Evolutionary conservation across 1,140 invertebrate genomes (phyloP).

Genomic region (Lordiphosa stackelbergi): DNA sequence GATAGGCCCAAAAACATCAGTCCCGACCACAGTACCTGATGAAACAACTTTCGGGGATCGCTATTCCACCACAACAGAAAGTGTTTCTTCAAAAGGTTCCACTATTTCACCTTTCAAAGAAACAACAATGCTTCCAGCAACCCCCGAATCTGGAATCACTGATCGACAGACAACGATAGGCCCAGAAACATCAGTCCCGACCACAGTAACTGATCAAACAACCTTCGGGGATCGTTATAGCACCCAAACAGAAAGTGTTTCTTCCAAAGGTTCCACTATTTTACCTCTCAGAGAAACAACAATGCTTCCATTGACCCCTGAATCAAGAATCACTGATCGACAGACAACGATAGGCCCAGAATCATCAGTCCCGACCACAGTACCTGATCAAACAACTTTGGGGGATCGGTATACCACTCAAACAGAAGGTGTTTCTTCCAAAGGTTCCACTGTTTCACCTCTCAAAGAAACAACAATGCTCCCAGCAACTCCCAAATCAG

Average conservation of each 20-base stretch:
- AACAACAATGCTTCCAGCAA: too few relatives aligned
- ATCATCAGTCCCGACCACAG: too few relatives aligned
- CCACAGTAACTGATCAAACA: background rate
- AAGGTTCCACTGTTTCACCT: background rate
- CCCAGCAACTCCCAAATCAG: background rate
- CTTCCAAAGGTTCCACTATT: background rate
- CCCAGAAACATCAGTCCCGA: background rate
- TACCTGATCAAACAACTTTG: too few relatives aligned
- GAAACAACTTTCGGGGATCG: background rate
- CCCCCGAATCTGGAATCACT: too few relatives aligned
- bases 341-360: too few relatives aligned
- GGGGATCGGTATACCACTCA: too few relatives aligned
- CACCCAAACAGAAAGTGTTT: background rate
- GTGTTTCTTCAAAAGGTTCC: background rate
- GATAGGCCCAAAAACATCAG: background rate
- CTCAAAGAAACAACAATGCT: background rate
- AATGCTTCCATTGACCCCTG: too few relatives aligned
- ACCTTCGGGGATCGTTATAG: background rate
- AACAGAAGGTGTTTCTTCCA: too few relatives aligned
- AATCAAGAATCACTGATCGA: too few relatives aligned
- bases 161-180: conserved; percentile 6
- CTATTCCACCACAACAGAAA: background rate
- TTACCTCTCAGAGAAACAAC: background rate
- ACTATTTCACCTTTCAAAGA: background rate
- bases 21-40: background rate